phyloP scores from a whole-genome alignment of 2,888 invertebrate genomes.

The Oxyteleia sp. region DNA sequence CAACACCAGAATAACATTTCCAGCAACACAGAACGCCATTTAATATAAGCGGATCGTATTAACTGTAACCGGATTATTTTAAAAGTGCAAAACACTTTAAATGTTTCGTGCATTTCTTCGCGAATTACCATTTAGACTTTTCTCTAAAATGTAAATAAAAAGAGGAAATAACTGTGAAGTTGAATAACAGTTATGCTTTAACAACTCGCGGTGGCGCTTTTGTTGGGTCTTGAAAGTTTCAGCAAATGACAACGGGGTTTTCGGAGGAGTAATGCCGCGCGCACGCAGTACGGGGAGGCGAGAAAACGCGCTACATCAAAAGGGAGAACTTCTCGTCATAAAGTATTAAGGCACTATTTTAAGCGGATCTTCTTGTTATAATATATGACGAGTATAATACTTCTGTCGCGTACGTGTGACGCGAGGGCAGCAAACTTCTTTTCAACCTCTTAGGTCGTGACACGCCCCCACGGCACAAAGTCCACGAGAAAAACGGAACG shows the following conservation, averaged over 20 bases:
- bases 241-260: slow-evolving; percentile 47
- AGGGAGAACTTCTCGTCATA: slow-evolving; percentile 48
- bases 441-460: slow-evolving; percentile 60
- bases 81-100: slow-evolving; percentile 1
- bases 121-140: slow-evolving; percentile 14
- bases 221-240: slow-evolving; percentile 26
- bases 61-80: slow-evolving; percentile 13
- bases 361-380: slow-evolving; percentile 59
- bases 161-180: slow-evolving; percentile 10
- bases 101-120: slow-evolving; percentile 13
- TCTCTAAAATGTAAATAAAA: slow-evolving; percentile 2
- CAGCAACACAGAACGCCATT: neutral
- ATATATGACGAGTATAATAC: slow-evolving; percentile 65
- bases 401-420: slow-evolving; percentile 44
- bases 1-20: too few species aligned
- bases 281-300: slow-evolving; percentile 27
- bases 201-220: slow-evolving; percentile 25
- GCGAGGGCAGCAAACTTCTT: slow-evolving; percentile 40
- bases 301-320: slow-evolving; percentile 47
- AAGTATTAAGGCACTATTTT: slow-evolving; percentile 73
- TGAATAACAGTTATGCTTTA: slow-evolving; percentile 37
- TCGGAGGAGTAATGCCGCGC: slow-evolving; percentile 23
- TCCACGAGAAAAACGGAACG: slow-evolving; percentile 33
- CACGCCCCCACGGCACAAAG: slow-evolving; percentile 55
- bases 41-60: neutral